Conservation (phyloP, 2,113 vertebrate genomes). For the Eurystomus gularis region DNA sequence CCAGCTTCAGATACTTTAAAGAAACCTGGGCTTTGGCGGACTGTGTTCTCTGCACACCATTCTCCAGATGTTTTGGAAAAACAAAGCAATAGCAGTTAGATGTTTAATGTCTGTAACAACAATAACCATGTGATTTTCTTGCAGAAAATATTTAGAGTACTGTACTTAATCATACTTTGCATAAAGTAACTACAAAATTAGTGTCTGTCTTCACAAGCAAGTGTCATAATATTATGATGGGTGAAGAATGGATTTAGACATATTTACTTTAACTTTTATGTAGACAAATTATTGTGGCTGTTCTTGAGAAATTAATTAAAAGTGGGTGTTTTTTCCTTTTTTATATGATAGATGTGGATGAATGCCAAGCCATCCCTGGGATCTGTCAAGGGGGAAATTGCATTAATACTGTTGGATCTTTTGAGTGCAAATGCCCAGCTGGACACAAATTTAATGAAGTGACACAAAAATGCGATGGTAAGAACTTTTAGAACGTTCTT, state of each 20-base stretch:
- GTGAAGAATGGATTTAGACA: not conserved
- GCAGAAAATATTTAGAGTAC: constrained; percentile 37
- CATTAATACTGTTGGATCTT: constrained; percentile 98
- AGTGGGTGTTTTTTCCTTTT: constrained; percentile 27
- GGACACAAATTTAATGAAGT: constrained; percentile 97
- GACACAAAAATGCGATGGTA: constrained; percentile 98
- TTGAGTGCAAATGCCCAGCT: constrained; percentile 98
- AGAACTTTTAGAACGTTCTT: constrained; percentile 66
- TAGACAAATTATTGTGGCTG: constrained; percentile 50
- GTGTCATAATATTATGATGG: constrained; percentile 28
- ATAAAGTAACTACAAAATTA: constrained; percentile 28
- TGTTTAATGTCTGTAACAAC: constrained; percentile 37
- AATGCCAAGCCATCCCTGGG: constrained; percentile 98
- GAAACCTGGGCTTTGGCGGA: constrained; percentile 3
- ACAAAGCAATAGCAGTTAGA: constrained; percentile 29
- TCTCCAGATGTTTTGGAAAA: constrained; percentile 50
- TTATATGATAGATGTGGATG: constrained; percentile 91
- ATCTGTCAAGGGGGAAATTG: constrained; percentile 98
- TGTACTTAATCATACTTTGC: constrained; percentile 45
- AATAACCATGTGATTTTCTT: constrained; percentile 39
- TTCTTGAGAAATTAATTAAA: constrained; percentile 57
- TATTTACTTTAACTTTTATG: constrained; percentile 45
- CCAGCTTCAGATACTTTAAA: not conserved
- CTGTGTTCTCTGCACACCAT: constrained; percentile 8
- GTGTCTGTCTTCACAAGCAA: constrained; percentile 10